These are phyloP conservation scores for Buceros bicornis DNA, from an alignment of 2,797 vertebrate genomes.

Conservation along the genomic window DNA sequence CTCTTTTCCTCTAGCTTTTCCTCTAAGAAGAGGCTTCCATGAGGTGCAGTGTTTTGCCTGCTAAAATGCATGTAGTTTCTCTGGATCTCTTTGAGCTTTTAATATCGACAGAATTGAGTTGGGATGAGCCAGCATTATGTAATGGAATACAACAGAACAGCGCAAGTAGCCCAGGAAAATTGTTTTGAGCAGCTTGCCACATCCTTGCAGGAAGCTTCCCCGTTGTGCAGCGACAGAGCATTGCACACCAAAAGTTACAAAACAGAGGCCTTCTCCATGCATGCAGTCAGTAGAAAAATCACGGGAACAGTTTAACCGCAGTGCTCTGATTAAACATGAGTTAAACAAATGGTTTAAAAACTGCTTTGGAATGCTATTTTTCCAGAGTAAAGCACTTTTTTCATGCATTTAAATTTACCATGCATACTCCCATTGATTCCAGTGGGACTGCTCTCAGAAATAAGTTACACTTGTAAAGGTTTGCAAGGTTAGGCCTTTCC, in stretches of 20 bases:
- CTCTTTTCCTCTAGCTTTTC: background rate
- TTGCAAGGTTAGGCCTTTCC: slow-evolving; percentile 10
- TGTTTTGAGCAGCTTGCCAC: background rate
- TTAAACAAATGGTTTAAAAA: slow-evolving; percentile 28
- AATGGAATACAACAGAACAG: background rate
- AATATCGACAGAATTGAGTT: background rate
- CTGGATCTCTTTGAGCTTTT: background rate
- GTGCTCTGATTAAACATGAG: background rate
- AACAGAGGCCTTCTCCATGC: background rate
- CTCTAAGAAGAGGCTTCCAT: background rate
- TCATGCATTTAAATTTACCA: background rate
- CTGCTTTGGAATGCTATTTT: slow-evolving; percentile 26
- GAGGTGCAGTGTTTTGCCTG: background rate
- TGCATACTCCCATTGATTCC: slow-evolving; percentile 40
- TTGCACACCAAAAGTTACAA: background rate
- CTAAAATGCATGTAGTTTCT: background rate
- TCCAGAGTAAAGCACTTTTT: background rate
- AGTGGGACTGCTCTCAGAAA: background rate
- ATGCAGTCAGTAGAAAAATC: background rate
- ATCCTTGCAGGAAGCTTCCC: background rate
- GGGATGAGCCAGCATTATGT: background rate
- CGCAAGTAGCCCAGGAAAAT: background rate
- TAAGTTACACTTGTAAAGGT: background rate
- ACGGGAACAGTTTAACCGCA: background rate
- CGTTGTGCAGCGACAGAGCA: rapidly evolving